phyloP scores from a whole-genome alignment of 2,113 vertebrate genomes.

The Leptodactylus fuscus region DNA sequence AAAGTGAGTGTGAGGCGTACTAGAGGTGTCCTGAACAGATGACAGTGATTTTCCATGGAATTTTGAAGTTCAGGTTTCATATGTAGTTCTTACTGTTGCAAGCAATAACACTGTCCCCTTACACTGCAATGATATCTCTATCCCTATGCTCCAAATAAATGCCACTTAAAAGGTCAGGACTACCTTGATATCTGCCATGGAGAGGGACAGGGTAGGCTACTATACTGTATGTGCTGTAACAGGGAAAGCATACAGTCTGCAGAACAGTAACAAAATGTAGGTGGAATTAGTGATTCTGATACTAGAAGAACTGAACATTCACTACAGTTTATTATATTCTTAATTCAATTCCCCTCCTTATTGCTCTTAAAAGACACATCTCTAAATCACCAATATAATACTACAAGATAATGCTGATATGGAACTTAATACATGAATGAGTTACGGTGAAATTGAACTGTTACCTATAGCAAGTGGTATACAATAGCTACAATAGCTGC shows the following conservation, averaged over 20 bases:
- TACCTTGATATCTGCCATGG: not conserved
- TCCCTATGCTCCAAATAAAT: not conserved
- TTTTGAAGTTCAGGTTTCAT: not conserved
- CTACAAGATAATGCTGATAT: too few species aligned
- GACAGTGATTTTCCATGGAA: conserved; percentile 14
- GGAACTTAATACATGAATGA: too few species aligned
- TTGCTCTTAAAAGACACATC: too few species aligned
- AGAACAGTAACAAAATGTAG: not conserved
- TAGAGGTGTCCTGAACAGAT: not conserved
- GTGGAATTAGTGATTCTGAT: not conserved
- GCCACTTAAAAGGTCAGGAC: not conserved
- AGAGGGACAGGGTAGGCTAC: not conserved
- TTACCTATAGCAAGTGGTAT: too few species aligned
- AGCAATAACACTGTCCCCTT: not conserved
- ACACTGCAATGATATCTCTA: not conserved
- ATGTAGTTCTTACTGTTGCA: not conserved
- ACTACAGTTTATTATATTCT: too few species aligned
- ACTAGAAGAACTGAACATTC: too few species aligned
- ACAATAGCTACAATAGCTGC: too few species aligned
- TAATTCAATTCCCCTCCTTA: too few species aligned
- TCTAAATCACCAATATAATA: too few species aligned
- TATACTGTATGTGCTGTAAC: not conserved
- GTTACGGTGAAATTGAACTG: too few species aligned
- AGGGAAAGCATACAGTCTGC: not conserved
- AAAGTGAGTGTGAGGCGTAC: not conserved